phyloP scores from a whole-genome alignment of 2,113 vertebrate species.

The Egretta garzetta region DNA sequence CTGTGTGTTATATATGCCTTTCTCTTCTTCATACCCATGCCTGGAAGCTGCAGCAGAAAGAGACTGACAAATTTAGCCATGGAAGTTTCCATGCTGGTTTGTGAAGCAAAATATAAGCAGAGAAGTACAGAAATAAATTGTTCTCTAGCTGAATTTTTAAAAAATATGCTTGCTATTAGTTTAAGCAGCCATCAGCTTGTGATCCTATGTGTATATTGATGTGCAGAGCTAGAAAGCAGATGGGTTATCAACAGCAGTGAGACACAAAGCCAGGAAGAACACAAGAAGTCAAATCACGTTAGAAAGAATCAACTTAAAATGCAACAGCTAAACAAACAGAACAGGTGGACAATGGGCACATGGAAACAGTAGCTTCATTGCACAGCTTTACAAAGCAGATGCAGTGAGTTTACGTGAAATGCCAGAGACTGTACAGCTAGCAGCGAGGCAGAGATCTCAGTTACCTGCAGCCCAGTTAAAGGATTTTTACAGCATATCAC shows the following conservation, averaged over 20 bases:
- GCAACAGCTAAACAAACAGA: neutral
- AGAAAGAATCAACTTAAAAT: neutral
- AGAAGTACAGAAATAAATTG: neutral
- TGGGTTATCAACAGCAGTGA: neutral
- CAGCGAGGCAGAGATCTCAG: neutral
- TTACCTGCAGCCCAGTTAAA: neutral
- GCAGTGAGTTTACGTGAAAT: neutral
- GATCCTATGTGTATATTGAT: neutral
- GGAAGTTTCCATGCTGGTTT: neutral
- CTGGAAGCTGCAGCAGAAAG: neutral
- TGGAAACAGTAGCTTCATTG: neutral
- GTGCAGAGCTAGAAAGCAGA: neutral
- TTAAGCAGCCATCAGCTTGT: neutral
- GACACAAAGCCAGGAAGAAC: neutral
- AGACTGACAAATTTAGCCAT: neutral
- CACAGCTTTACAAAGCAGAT: neutral
- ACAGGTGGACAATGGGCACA: accelerated
- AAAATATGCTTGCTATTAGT: neutral
- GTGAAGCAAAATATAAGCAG: neutral
- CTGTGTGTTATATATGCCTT: neutral
- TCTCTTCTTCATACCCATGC: neutral
- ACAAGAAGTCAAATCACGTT: neutral
- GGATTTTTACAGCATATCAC: neutral
- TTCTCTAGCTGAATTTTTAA: neutral
- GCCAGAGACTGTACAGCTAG: neutral